These are phyloP conservation scores for Hirtodrosophila histrioides DNA, from an alignment of 2,888 invertebrate genomes.

Conservation along the genomic window DNA sequence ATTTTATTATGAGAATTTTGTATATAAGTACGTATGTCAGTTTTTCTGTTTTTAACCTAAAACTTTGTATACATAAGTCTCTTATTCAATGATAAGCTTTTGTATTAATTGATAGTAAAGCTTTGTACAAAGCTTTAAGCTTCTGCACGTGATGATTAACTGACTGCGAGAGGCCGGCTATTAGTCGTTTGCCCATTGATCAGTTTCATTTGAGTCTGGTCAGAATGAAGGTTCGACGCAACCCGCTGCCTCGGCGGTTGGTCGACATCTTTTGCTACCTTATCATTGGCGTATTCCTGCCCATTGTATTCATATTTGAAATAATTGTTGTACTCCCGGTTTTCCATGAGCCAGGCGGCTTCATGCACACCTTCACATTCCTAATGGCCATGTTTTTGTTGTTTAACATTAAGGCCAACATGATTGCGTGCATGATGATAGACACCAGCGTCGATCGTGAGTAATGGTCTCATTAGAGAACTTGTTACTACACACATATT, in stretches of 20 bases:
- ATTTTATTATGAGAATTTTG: too few species aligned
- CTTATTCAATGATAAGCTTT: background rate
- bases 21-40: too few species aligned
- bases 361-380: constrained; percentile 87
- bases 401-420: constrained; percentile 91
- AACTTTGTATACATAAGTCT: constrained; percentile 1
- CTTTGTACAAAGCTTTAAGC: constrained; percentile 27
- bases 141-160: constrained; percentile 43
- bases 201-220: constrained; percentile 19
- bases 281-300: constrained; percentile 78
- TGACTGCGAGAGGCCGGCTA: constrained; percentile 16
- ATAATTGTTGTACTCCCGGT: constrained; percentile 90
- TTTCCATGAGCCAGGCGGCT: constrained; percentile 86
- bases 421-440: constrained; percentile 89
- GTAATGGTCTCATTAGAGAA: constrained; percentile 9
- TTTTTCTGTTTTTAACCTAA: background rate
- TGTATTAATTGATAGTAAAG: constrained; percentile 28
- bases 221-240: constrained; percentile 59
- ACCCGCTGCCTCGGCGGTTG: constrained; percentile 60
- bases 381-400: constrained; percentile 89
- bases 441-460: constrained; percentile 90
- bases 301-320: constrained; percentile 82
- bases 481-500: background rate
- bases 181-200: constrained; percentile 3
- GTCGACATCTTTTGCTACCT: constrained; percentile 80